Conservation (phyloP, 2,888 invertebrate genomes). For the Dasypolia templi region DNA sequence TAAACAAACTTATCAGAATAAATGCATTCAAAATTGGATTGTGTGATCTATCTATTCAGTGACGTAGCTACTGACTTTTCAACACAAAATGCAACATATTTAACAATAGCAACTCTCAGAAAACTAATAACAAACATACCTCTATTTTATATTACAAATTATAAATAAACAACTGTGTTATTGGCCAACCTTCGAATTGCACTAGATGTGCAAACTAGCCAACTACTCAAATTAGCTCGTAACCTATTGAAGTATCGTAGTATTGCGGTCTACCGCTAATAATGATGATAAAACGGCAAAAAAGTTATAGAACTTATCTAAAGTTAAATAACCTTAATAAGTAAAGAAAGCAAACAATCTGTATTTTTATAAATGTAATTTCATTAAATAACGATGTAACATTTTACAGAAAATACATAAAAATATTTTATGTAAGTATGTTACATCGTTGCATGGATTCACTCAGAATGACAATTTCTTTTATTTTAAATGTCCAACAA, state of each 20-base stretch:
- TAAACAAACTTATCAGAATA: conserved; percentile 3
- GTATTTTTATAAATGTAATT: not conserved
- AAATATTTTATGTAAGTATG: no score
- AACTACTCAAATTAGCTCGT: conserved; percentile 56
- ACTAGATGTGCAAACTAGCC: conserved; percentile 67
- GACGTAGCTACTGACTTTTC: not conserved
- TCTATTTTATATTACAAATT: conserved; percentile 31
- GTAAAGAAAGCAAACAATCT: conserved; percentile 21
- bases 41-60: not conserved
- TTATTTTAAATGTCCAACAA: not conserved
- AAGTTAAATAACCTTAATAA: conserved; percentile 30
- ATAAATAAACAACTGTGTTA: conserved; percentile 31
- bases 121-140: conserved; percentile 28
- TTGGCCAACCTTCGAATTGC: conserved; percentile 54
- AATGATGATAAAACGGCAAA: conserved; percentile 52
- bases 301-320: conserved; percentile 48
- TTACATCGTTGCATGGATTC: no score
- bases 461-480: not conserved
- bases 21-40: not conserved
- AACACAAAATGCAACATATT: not conserved
- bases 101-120: not conserved
- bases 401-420: no score
- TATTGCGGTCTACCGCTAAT: conserved; percentile 65
- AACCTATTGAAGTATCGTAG: conserved; percentile 60
- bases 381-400: not conserved